phyloP scores from a whole-genome alignment of 2,888 invertebrate genomes.

The Eupithecia vulgata region DNA sequence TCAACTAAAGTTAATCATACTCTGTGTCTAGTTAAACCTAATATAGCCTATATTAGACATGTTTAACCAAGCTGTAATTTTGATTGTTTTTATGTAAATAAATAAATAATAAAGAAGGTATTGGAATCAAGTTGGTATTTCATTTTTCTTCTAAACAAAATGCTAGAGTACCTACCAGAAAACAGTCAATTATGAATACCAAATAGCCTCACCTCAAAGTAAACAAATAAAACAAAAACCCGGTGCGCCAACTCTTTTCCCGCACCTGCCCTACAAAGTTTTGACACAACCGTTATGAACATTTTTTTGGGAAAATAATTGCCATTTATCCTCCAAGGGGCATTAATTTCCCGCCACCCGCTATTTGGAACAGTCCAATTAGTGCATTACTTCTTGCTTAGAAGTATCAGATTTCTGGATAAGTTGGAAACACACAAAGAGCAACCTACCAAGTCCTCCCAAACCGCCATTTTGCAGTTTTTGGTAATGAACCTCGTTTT shows the following conservation, averaged over 20 bases:
- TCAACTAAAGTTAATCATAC: too few species aligned
- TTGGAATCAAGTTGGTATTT: not conserved
- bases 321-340: slow-evolving; percentile 73
- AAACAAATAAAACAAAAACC: slow-evolving; percentile 48
- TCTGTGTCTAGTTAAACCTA: too few species aligned
- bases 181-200: slow-evolving; percentile 7
- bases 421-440: slow-evolving; percentile 47
- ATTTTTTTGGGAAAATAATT: slow-evolving; percentile 76
- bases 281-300: slow-evolving; percentile 69
- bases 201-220: slow-evolving; percentile 29
- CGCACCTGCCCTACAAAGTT: slow-evolving; percentile 77
- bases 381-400: slow-evolving; percentile 72
- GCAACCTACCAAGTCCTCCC: slow-evolving; percentile 15
- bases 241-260: slow-evolving; percentile 59
- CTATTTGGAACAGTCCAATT: slow-evolving; percentile 75
- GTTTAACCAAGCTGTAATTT: too few species aligned
- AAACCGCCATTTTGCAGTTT: not conserved
- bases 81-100: too few species aligned
- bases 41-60: too few species aligned
- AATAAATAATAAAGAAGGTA: too few species aligned
- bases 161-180: not conserved
- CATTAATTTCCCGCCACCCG: slow-evolving; percentile 77
- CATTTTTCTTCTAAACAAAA: not conserved
- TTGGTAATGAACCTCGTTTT: not conserved
- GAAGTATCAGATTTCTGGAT: slow-evolving; percentile 50